Evolutionary conservation across 2,113 vertebrate species (phyloP).

Genomic region (Neomonachus schauinslandi): DNA sequence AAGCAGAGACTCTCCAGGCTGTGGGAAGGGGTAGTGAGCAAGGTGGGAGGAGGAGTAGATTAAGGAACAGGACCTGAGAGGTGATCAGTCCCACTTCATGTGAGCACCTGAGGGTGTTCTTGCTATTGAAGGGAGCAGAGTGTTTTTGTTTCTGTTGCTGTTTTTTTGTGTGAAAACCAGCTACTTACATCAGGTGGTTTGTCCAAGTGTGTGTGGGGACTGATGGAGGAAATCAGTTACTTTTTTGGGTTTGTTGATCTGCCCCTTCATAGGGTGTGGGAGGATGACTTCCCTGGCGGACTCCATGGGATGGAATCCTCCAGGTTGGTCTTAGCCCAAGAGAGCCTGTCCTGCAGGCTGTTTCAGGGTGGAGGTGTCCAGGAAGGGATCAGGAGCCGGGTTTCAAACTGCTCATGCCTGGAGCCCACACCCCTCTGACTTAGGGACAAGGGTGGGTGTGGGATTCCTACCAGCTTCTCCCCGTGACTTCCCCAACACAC

Average conservation of each 20-base stretch:
- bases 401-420: not conserved
- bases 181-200: not conserved
- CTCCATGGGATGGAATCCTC: not conserved
- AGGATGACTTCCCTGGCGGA: not conserved
- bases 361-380: not conserved
- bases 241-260: not conserved
- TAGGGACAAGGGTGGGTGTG: accelerated
- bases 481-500: too few species aligned
- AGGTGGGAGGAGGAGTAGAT: not conserved
- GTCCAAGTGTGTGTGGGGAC: not conserved
- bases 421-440: not conserved
- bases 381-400: not conserved
- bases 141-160: not conserved
- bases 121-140: not conserved
- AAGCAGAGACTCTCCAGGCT: not conserved
- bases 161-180: not conserved
- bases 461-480: not conserved
- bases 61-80: not conserved
- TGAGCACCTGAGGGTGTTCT: not conserved
- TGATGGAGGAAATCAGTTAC: too few species aligned
- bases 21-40: not conserved
- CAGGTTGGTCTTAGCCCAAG: not conserved
- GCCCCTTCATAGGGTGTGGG: not conserved
- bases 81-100: not conserved
- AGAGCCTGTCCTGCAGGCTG: not conserved